A percentile compares a stretch with the other conserved stretches of the same genome.
phyloP scores from a whole-genome alignment of 2,888 invertebrate genomes.

The Kuschelorhynchus macadamiae region DNA sequence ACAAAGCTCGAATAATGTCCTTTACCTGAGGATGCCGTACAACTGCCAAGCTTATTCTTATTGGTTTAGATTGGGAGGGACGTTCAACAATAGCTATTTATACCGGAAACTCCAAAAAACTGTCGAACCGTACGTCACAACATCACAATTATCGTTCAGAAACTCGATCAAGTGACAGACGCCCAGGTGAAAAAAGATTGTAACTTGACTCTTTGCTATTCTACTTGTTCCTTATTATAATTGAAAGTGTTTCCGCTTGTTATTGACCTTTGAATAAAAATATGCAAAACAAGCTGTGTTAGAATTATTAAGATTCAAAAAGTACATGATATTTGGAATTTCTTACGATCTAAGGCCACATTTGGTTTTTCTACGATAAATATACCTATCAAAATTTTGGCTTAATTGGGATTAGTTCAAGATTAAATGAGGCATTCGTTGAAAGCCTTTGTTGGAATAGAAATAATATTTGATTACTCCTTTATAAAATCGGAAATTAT shows the following conservation, averaged over 20 bases:
- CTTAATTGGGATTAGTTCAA: too few species aligned
- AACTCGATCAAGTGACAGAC: conserved; percentile 41
- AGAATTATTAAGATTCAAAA: too few species aligned
- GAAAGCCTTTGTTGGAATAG: too few species aligned
- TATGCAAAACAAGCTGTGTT: too few species aligned
- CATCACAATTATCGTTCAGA: conserved; percentile 42
- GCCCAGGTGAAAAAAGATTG: conserved; percentile 39
- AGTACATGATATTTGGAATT: too few species aligned
- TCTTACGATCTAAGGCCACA: too few species aligned
- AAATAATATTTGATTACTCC: too few species aligned
- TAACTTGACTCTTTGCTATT: conserved; percentile 38
- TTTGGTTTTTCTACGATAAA: too few species aligned
- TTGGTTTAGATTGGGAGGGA: conserved; percentile 46
- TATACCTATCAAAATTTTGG: too few species aligned
- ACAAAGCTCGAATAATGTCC: conserved; percentile 41
- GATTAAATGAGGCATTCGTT: too few species aligned
- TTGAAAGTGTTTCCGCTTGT: conserved; percentile 31
- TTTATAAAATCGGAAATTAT: too few species aligned
- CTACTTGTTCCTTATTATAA: not conserved
- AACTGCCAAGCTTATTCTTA: conserved; percentile 40
- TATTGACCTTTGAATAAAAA: not conserved
- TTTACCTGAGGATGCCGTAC: conserved; percentile 43
- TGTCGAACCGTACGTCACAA: conserved; percentile 46
- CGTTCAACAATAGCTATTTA: conserved; percentile 37
- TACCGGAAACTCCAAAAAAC: conserved; percentile 47